Evolutionary conservation across 1,140 invertebrate genomes (phyloP).

Genomic region (Cotesia typhae): DNA sequence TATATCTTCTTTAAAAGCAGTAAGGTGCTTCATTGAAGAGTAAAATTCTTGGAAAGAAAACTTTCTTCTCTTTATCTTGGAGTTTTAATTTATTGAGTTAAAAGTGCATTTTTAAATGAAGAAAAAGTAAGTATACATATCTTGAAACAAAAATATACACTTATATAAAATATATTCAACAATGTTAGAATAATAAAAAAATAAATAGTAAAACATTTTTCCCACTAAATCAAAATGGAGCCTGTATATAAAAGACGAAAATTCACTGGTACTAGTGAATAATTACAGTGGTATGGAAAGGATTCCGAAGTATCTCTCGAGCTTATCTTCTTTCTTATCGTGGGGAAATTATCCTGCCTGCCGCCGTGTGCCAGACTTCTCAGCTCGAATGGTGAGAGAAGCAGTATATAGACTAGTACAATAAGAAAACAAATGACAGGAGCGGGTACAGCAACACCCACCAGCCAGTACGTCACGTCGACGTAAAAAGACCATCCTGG

Average conservation of each 20-base stretch:
- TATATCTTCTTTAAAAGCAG: no score
- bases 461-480: conserved; percentile 59
- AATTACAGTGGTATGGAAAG: conserved; percentile 34
- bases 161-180: no score
- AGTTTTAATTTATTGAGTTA: no score
- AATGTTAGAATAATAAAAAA: no score
- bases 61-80: no score
- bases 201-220: no score
- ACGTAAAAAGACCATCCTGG: conserved; percentile 57
- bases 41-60: no score
- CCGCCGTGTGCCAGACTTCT: conserved; percentile 45
- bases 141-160: no score
- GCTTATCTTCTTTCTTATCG: conserved; percentile 58
- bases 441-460: conserved; percentile 37
- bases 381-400: conserved; percentile 10
- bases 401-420: conserved; percentile 13
- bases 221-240: not conserved
- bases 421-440: conserved; percentile 1
- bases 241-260: not conserved
- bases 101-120: no score
- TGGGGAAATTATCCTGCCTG: conserved; percentile 54
- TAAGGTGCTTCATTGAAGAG: no score
- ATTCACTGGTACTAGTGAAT: conserved; percentile 28
- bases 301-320: conserved; percentile 46
- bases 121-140: no score